phyloP scores from a whole-genome alignment of 2,113 vertebrate genomes.

The Campylorhamphus procurvoides region DNA sequence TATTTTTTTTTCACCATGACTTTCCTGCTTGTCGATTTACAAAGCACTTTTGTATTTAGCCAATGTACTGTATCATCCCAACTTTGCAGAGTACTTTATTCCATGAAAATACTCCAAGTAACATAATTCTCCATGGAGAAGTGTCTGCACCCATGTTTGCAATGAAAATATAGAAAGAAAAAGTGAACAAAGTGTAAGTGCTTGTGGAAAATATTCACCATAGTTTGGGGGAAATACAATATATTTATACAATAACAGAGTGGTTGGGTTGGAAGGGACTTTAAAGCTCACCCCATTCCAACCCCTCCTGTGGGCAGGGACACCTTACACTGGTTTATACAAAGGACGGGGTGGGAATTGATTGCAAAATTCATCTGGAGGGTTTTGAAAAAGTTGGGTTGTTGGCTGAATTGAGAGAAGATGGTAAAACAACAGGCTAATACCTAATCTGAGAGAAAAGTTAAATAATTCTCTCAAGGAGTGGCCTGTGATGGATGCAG shows the following conservation, averaged over 20 bases:
- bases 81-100: neutral
- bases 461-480: neutral
- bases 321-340: neutral
- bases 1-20: accelerated
- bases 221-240: neutral
- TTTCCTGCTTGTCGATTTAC: neutral
- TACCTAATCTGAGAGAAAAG: neutral
- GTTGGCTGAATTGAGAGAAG: neutral
- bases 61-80: neutral
- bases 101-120: neutral
- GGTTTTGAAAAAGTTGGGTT: neutral
- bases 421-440: neutral
- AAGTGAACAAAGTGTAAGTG: neutral
- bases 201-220: accelerated
- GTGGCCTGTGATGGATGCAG: neutral
- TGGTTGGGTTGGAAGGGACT: neutral
- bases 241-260: accelerated
- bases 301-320: too few species aligned
- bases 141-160: neutral
- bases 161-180: neutral
- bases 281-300: neutral
- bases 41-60: neutral
- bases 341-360: neutral
- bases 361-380: neutral
- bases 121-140: neutral